Conservation (phyloP, 2,113 vertebrate species). For the Sprattus sprattus region DNA sequence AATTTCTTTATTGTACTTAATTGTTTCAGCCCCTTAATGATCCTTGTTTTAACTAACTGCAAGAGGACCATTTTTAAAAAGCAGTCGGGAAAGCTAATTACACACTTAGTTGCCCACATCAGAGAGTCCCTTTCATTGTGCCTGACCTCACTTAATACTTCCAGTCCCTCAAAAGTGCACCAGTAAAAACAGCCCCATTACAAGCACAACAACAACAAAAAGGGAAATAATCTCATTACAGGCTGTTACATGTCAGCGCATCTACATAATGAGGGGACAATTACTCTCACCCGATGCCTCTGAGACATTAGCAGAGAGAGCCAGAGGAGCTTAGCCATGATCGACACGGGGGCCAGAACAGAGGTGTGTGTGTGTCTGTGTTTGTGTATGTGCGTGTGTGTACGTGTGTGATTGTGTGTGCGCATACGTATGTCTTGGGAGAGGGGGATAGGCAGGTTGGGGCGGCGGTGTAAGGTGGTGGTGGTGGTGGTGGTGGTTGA, state of each 20-base stretch:
- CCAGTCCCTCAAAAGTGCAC: conserved; percentile 2
- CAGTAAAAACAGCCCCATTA: background rate
- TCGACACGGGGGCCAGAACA: conserved; percentile 1
- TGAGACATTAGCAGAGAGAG: background rate
- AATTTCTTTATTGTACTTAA: conserved; percentile 15
- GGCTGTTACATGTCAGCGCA: conserved; percentile 11
- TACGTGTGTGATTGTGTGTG: background rate
- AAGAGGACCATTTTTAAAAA: background rate
- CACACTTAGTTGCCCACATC: conserved; percentile 1
- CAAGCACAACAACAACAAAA: conserved; percentile 15
- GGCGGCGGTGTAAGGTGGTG: conserved; percentile 52
- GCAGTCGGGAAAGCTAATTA: conserved; percentile 11
- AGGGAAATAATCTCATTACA: conserved; percentile 18
- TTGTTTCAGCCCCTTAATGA: conserved; percentile 4
- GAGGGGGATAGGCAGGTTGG: conserved; percentile 38
- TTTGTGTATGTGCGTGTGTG: background rate
- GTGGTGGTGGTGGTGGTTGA: conserved; percentile 50
- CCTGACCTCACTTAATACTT: conserved; percentile 12
- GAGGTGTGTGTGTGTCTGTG: background rate
- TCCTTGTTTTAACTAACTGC: background rate
- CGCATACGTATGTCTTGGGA: conserved; percentile 18
- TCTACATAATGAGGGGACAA: conserved; percentile 19
- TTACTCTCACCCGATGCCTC: background rate
- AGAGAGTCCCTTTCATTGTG: conserved; percentile 9
- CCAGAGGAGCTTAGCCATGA: conserved; percentile 17